Evolutionary conservation across 2,888 invertebrate genomes (phyloP).

Genomic region (Eurytoma californica): DNA sequence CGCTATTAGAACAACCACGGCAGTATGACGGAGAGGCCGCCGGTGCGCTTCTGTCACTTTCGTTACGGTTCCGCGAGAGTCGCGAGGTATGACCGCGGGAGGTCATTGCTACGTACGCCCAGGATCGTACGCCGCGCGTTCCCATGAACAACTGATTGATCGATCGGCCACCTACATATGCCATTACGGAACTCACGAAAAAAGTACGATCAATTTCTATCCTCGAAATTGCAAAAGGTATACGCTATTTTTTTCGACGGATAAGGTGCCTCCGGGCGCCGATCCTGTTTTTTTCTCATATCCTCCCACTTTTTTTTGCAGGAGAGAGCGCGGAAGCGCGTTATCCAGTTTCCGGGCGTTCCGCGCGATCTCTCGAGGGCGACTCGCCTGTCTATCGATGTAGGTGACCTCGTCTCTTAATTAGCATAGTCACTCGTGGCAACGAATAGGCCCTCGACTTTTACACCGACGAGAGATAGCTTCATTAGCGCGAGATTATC

Average conservation of each 20-base stretch:
- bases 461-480: slow-evolving; percentile 66
- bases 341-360: slow-evolving; percentile 1
- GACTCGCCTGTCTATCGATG: slow-evolving; percentile 57
- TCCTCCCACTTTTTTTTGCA: too few species aligned
- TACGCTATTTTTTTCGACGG: too few species aligned
- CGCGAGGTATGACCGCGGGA: slow-evolving; percentile 42
- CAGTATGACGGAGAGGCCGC: neutral
- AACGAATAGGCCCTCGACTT: slow-evolving; percentile 63
- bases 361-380: neutral
- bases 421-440: slow-evolving; percentile 64
- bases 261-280: too few species aligned
- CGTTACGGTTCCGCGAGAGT: slow-evolving; percentile 11
- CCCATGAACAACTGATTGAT: too few species aligned
- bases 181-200: too few species aligned
- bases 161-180: too few species aligned
- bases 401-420: slow-evolving; percentile 72
- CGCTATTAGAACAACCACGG: neutral
- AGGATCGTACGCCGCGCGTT: too few species aligned
- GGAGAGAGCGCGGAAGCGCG: neutral
- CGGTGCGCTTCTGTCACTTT: slow-evolving; percentile 47
- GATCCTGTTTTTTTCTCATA: too few species aligned
- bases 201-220: too few species aligned
- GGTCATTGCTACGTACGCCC: slow-evolving; percentile 58
- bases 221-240: too few species aligned
- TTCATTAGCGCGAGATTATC: slow-evolving; percentile 69